Base-by-base conservation (phyloP, 2,888 invertebrate species). In the Drosophila yooni region DNA sequence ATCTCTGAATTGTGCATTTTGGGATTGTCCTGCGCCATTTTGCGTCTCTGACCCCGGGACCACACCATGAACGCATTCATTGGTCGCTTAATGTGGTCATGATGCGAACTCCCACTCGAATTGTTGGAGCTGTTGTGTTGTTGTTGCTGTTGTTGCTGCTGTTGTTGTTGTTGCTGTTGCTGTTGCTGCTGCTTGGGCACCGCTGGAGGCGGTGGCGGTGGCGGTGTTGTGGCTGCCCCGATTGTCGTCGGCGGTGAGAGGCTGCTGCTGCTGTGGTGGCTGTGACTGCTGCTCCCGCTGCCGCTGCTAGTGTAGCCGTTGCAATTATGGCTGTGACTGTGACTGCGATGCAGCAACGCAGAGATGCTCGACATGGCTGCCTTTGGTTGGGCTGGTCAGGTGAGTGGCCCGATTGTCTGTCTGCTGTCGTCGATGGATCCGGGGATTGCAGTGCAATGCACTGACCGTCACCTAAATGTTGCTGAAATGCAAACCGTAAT, bases 21-120 rank as follows among this genome's bases (percentile, higher is more conserved):
- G 85, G 98, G 98, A 93, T 98, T 98, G 91, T 98, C 98, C 94
- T 97, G 95, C 1, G 98, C 98, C 93, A 99, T 98, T 94, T 98
- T 98, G 74, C 98, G 95, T 51, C 98, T 94, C 93, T 98, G 98
- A 59, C 98, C 97, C 60, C 98, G 94, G 36, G 98, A 98, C 98
- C 98, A 98, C 27, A 93, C 98, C 98, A 99, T 99, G 94, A 99
- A 99, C 1, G 99, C 98, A 94, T 99, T 99, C 99, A 99, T 99
- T 46, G 99, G 99, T 66, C 99, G 94, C 93, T 99, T 99, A 85
- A 99, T 98, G 92, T 98, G 97, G 92, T 96, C 96, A 82, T 92
- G 91, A 67, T 88, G 78, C 53, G 84, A 68, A 33, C 78, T 72
- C 51, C 65, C 77, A 71, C 70, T 73, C 21, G 77, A 61, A 27